A percentile compares a stretch with the other conserved stretches of the same genome.
Evolutionary conservation across 2,113 vertebrate genomes (phyloP).

Genomic region (Regulus satrapa): DNA sequence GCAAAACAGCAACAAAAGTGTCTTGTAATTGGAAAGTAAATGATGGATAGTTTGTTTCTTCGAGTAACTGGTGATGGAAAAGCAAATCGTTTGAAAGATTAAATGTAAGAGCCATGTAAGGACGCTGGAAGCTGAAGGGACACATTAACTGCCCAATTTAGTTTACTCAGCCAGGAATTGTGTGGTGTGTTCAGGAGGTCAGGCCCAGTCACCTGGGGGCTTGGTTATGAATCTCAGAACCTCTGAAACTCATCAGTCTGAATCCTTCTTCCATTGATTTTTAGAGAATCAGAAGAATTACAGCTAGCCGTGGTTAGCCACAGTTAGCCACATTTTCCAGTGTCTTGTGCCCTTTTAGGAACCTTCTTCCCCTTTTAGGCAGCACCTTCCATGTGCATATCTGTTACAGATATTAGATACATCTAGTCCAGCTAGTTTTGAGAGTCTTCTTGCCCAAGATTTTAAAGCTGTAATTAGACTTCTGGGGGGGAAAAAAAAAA

Average conservation of each 20-base stretch:
- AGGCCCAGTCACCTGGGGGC: background rate
- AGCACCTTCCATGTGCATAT: background rate
- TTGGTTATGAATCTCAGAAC: background rate
- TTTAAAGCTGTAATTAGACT: background rate
- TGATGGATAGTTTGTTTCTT: background rate
- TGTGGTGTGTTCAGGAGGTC: background rate
- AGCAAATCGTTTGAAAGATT: background rate
- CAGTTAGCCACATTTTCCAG: background rate
- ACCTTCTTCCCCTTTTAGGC: background rate
- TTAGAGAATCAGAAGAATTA: background rate
- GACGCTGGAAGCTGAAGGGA: background rate
- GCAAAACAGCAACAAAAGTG: background rate
- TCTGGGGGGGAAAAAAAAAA: too few relatives aligned
- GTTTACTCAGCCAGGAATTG: background rate
- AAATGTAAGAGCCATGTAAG: background rate
- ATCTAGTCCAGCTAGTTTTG: background rate
- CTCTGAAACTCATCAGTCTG: background rate
- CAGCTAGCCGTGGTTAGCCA: background rate
- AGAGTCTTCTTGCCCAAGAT: background rate
- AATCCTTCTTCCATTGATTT: background rate
- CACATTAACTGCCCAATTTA: fast-evolving
- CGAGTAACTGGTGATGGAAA: background rate
- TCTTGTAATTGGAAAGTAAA: background rate
- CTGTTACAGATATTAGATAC: background rate
- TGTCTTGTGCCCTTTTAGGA: background rate